Percentiles rank a stretch among this genome's conserved stretches.
Evolutionary conservation across 2,888 invertebrate genomes (phyloP).

Genomic region (Criorhina ranunculi): DNA sequence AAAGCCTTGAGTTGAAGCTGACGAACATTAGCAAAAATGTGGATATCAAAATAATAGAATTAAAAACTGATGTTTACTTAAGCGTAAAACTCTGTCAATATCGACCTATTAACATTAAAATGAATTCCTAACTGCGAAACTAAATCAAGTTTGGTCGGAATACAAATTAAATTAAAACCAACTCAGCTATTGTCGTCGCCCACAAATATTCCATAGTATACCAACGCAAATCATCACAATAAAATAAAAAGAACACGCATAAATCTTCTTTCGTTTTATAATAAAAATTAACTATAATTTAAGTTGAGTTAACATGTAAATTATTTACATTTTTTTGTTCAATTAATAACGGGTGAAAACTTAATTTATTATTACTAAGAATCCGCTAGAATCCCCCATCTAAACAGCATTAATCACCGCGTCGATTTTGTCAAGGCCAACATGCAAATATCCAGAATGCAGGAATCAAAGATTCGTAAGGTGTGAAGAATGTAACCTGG

Average conservation of each 20-base stretch:
- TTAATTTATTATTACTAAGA: not conserved
- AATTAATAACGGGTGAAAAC: not conserved
- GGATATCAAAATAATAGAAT: too few relatives aligned
- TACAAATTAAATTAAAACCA: not conserved
- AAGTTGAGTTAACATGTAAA: not conserved
- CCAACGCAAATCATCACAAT: not conserved
- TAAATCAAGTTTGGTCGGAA: not conserved
- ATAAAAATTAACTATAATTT: not conserved
- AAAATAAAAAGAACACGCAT: not conserved
- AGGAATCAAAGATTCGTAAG: constrained; percentile 17
- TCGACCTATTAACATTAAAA: too few relatives aligned
- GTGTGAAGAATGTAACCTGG: constrained; percentile 10
- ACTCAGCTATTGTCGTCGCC: not conserved
- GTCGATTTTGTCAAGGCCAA: constrained; percentile 2
- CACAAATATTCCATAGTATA: not conserved
- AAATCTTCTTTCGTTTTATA: not conserved
- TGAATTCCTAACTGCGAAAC: not conserved
- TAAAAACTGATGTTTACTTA: too few relatives aligned
- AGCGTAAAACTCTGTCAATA: too few relatives aligned
- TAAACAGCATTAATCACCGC: constrained; percentile 10
- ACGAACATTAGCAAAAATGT: too few relatives aligned
- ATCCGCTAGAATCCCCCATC: not conserved
- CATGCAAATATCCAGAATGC: constrained; percentile 22
- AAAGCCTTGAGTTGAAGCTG: too few relatives aligned
- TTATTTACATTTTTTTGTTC: not conserved